A percentile compares a stretch with the other conserved stretches of the same genome.
Evolutionary conservation across 30 jellyfish, hydroid and myxozoan genomes (phyloP).

Genomic region (Aurelia sp.): DNA sequence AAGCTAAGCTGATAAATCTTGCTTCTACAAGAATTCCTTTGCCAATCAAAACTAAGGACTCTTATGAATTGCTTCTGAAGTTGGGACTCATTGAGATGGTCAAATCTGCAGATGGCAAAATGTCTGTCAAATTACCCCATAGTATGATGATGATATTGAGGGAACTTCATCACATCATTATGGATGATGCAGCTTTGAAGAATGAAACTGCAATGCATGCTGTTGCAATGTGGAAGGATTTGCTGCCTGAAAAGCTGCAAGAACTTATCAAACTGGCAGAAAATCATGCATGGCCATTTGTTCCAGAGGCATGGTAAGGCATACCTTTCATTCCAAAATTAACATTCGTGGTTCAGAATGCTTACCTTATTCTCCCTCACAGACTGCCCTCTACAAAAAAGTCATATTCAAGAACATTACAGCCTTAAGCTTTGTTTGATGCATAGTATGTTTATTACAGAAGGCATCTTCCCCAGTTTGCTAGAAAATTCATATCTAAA

Average conservation of each 20-base stretch:
- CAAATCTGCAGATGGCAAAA: not conserved
- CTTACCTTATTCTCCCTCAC: too few species aligned
- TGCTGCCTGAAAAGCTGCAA: constrained; percentile 28
- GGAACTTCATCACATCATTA: not conserved
- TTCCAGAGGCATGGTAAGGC: constrained; percentile 63
- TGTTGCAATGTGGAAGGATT: constrained; percentile 13
- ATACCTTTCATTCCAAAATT: too few species aligned
- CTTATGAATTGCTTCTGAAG: not conserved
- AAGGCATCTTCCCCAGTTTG: too few species aligned
- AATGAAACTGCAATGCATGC: not conserved
- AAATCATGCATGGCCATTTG: constrained; percentile 49
- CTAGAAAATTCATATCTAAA: too few species aligned
- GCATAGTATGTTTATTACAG: too few species aligned
- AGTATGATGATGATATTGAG: constrained; percentile 4
- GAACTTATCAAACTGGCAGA: constrained; percentile 35
- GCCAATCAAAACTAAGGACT: constrained; percentile 7
- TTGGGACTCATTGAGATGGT: not conserved
- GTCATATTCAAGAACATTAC: too few species aligned
- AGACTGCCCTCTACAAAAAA: too few species aligned
- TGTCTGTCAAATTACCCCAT: constrained; percentile 6
- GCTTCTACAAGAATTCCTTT: constrained; percentile 9
- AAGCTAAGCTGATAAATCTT: not conserved
- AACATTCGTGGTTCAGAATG: too few species aligned
- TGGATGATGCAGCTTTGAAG: not conserved
- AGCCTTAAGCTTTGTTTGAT: too few species aligned